phyloP scores from a whole-genome alignment of 2,113 vertebrate genomes.

The Oxyruncus cristatus region DNA sequence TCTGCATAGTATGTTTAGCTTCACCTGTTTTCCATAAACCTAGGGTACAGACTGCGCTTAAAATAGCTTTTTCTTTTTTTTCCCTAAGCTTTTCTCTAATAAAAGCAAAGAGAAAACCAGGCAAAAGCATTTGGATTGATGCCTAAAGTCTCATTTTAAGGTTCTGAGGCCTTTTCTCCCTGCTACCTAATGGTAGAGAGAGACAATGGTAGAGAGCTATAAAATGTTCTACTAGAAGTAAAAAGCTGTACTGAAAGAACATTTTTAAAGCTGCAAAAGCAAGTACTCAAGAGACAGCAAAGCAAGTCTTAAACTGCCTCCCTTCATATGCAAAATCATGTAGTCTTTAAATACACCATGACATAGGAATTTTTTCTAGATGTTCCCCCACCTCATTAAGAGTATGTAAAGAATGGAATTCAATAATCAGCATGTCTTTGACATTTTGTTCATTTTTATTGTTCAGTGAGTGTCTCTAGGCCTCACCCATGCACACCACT shows the following conservation, averaged over 20 bases:
- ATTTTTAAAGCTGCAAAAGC: neutral
- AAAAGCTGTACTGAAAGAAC: neutral
- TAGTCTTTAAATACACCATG: neutral
- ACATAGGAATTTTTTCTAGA: neutral
- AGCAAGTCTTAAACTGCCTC: neutral
- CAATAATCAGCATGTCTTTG: neutral
- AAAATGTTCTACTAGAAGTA: neutral
- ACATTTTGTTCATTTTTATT: neutral
- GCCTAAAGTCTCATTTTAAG: conserved; percentile 26
- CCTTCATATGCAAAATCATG: neutral
- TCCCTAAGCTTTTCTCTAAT: neutral
- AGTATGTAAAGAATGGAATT: neutral
- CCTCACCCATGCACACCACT: neutral
- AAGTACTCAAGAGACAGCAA: neutral
- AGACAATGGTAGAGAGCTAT: neutral
- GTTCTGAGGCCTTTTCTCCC: neutral
- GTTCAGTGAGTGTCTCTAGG: neutral
- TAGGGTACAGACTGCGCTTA: neutral
- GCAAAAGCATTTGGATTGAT: conserved; percentile 11
- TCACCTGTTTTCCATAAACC: neutral
- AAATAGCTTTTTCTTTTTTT: neutral
- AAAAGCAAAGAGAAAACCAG: neutral
- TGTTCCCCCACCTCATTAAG: neutral
- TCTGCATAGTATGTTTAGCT: neutral
- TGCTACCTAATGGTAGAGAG: neutral